Evolutionary conservation across 2,113 vertebrate genomes (phyloP).

Genomic region (Peromyscus californicus): DNA sequence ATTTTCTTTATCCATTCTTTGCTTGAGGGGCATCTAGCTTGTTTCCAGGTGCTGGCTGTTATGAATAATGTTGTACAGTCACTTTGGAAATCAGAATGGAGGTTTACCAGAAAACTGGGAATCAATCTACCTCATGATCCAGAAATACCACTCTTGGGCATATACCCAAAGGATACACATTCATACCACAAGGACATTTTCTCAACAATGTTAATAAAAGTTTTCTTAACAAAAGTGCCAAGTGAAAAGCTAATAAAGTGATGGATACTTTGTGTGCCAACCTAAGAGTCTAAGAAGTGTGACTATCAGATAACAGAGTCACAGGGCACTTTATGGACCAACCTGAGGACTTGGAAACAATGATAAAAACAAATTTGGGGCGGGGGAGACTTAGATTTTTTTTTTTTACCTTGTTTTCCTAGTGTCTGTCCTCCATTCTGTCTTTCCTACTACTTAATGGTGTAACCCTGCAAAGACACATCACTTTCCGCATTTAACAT

Average conservation of each 20-base stretch:
- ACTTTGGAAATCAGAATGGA: too few relatives aligned
- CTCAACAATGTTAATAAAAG: neutral
- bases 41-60: too few relatives aligned
- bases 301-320: neutral
- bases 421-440: rapidly evolving
- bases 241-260: neutral
- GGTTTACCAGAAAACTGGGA: too few relatives aligned
- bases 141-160: too few relatives aligned
- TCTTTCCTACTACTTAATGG: too few relatives aligned
- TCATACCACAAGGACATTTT: too few relatives aligned
- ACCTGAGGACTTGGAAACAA: neutral
- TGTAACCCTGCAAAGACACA: neutral
- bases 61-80: too few relatives aligned
- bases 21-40: too few relatives aligned
- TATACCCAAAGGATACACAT: too few relatives aligned
- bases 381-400: neutral
- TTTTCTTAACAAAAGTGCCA: neutral
- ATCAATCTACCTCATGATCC: too few relatives aligned
- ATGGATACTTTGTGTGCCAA: neutral
- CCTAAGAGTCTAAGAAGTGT: neutral
- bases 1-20: too few relatives aligned
- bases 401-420: neutral
- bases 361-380: neutral
- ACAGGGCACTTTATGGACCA: neutral
- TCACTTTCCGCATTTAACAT: neutral